phyloP scores from a whole-genome alignment of 2,888 invertebrate species.

The Dicyrtomina minuta region DNA sequence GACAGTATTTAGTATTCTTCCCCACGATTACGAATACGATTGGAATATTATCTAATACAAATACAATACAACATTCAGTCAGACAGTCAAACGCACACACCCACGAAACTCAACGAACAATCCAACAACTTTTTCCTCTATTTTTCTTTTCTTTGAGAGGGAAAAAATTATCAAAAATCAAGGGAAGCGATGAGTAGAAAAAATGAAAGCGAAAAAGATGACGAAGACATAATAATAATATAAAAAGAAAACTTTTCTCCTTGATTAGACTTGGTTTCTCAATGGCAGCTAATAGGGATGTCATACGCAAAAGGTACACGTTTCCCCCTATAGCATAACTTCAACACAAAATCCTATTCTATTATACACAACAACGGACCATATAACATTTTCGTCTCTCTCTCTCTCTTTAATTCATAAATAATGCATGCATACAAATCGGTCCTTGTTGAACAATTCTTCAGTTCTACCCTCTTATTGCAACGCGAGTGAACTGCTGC shows the following conservation, averaged over 20 bases:
- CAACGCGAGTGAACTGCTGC: background rate
- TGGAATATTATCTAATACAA: background rate
- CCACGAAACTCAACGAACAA: no score
- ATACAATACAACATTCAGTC: background rate
- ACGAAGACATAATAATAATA: conserved; percentile 35
- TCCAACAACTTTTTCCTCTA: no score
- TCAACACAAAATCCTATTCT: conserved; percentile 14
- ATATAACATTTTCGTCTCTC: no score
- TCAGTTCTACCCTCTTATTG: background rate
- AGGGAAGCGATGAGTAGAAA: conserved; percentile 36
- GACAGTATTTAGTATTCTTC: conserved; percentile 15
- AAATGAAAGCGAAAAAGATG: conserved; percentile 38
- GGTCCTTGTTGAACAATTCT: conserved; percentile 14
- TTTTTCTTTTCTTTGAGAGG: background rate
- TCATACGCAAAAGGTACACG: conserved; percentile 46
- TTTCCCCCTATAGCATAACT: conserved; percentile 31
- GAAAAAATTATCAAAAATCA: no score
- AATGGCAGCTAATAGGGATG: conserved; percentile 47
- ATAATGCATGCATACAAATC: conserved; percentile 45
- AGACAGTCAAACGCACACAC: background rate
- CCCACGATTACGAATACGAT: background rate
- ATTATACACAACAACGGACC: conserved; percentile 3
- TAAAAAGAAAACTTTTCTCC: conserved; percentile 43
- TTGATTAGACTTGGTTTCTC: conserved; percentile 41
- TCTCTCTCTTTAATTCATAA: conserved; percentile 46